Base-by-base conservation (phyloP, 1,140 invertebrate genomes). In the Carcinoscorpius rotundicauda region DNA sequence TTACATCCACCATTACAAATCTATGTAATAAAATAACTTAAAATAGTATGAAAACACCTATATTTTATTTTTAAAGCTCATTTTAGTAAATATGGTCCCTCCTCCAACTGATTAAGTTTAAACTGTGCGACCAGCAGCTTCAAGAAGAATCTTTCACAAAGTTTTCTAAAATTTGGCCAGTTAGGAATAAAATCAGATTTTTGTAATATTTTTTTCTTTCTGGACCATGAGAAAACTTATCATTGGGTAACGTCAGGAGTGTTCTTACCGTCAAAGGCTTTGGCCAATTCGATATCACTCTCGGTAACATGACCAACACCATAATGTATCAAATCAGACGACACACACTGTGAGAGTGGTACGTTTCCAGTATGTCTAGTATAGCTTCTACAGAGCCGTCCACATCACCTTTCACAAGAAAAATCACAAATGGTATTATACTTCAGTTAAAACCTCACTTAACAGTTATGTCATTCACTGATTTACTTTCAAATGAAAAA, bases 371-470 rank as follows among this genome's bases (percentile, higher is more conserved):
- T 51, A 93, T 87, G 76, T 97, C 88, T 56, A 97, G 76, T 69
- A 99, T 91, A 2, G 96, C 94, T 78, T 98, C 94, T 6, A 97
- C 82, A 6, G 92, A 95, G 0, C 92, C 90, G 76, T 88, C 85
- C 3, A 94, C 90, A 77, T 96, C 92, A 51, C 78, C 78, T 78
- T 70, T 59, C 58, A 55, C 10, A 52, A 69, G 69, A 69, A 50
- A 57, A 49, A 8, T 9, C 51, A 72, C 61, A 66, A 66, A 55
- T 63, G 49, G 60, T 11, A 49, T 49, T 48, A 3, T 60, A 3
- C 52, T 10, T 10, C 6, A 61, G 5, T 61, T n/a, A 6, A 11
- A 61, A 6, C 50, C 50, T 8, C 53, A 56, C 48, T 29, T 51
- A 3, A n/a, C 64, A n/a, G 29, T 66, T 53, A 29, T 11, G 49